phyloP scores from a whole-genome alignment of 2,113 vertebrate species.

The Pelecanoides urinatrix region DNA sequence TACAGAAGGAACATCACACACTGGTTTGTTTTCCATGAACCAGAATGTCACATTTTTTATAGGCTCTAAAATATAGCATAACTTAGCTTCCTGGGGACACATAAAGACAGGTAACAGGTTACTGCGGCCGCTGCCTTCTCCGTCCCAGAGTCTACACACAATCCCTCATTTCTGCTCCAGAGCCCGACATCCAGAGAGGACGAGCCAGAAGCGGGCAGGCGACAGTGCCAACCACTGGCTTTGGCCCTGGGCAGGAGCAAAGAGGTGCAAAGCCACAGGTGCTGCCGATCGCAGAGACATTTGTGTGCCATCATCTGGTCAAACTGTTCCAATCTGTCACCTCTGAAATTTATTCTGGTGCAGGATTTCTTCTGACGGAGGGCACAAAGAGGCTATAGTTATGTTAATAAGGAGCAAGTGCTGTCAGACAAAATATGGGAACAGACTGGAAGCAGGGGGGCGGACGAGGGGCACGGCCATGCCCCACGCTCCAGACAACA shows the following conservation, averaged over 20 bases:
- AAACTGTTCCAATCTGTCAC: conserved; percentile 56
- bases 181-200: not conserved
- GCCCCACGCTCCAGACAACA: not conserved
- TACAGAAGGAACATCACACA: not conserved
- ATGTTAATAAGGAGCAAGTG: conserved; percentile 38
- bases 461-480: not conserved
- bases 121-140: not conserved
- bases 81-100: not conserved
- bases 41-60: not conserved
- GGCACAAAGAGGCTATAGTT: conserved; percentile 49
- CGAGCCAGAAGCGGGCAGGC: not conserved
- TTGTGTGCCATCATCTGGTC: conserved; percentile 56
- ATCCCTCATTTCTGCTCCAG: not conserved
- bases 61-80: not conserved
- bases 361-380: conserved; percentile 16
- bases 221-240: not conserved
- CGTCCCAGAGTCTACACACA: accelerated
- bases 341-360: conserved; percentile 48
- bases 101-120: not conserved
- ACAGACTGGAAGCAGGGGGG: conserved; percentile 37
- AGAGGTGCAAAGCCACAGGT: conserved; percentile 4
- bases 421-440: conserved; percentile 57
- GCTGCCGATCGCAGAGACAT: not conserved
- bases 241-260: too few species aligned
- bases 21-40: not conserved